Base-by-base conservation (phyloP, 2,888 invertebrate genomes). In the Dascillus cervinus region DNA sequence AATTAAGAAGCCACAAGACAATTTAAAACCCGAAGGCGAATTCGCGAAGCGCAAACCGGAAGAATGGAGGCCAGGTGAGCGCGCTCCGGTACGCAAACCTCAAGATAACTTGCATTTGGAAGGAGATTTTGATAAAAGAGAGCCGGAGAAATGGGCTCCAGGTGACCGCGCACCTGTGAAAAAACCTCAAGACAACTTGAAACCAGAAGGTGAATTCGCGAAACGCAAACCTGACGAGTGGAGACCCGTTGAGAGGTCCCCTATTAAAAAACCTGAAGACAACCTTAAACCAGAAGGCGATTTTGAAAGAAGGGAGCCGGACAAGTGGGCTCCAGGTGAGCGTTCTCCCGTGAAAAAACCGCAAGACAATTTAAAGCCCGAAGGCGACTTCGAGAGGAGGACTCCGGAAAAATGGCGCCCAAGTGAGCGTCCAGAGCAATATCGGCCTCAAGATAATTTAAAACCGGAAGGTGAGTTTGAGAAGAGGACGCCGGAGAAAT, bases 391-490 rank as follows among this genome's bases (percentile, higher is more conserved):
- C 43, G 66, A 69, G 31, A 61, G 53, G 17, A 64, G 60, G 0
- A 43, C 54, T 25, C 58, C 59, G 3, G 64, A 69, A 2, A 52
- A 67, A 43, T 71, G 69, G 64, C 49, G 45, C 27, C 43, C 71
- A 67, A 1, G 52, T 12, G 71, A 72, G 13, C 54, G 71, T 32
- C 53, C 59, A 1, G 46, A 55, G 13, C 52, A 49, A 3, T 64
- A 53, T 34, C 58, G 48, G 26, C 70, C 66, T 0, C 45, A 62
- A 22, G 70, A 71, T 39, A 65, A 58, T 44, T 49, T 67, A 8
- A 44, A 45, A 32, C 64, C 66, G 0, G 79, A 77, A 51, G 78
- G 79, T 1, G 73, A 77, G 1, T 75, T 76, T 40, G 67, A 70
- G 31, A 56, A 60, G 32, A 61, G 63, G 0, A 58, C 60, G 13